Evolutionary conservation across 2,113 vertebrate genomes (phyloP), one percentile per base, ranked within the genome.

Genomic region (Strix uralensis): DNA sequence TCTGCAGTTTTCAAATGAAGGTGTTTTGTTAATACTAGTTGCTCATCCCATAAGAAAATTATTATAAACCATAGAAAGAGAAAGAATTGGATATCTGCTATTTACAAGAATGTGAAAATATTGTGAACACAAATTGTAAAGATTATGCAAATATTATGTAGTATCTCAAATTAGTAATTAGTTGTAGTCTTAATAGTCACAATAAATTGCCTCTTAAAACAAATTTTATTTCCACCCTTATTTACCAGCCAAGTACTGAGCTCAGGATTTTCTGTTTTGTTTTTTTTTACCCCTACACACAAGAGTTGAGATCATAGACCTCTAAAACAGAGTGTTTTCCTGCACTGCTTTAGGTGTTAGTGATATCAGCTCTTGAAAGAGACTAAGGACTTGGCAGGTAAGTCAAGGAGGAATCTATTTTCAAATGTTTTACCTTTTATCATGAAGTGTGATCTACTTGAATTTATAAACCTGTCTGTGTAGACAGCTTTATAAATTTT

Each of bases 171-270:
- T 63, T 27, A n/a, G 14, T 70, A 38, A 38, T 70, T 46, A 38
- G 23, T 13, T 90, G 14, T 55, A 46, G 26, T 70, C 63, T 46
- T 67, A 71, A 40, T 70, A 71, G 71, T 74, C 59, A 29, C 47
- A 83, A 2, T 44, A 46, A 71, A 6, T 81, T 65, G 11, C 6
- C 34, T 46, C 36, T 94, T 51, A 58, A 84, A 84, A 9, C 7
- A 63, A 59, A 52, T 77, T 36, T 20, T 44, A 12, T 63, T 87
- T 88, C 57, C 51, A 54, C 7, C 40, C 9, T 92, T 65, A 72
- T 88, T 93, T 95, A 92, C 77, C 47, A 75, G 69, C 75, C 72
- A 88, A 94, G 59, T 85, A 67, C 72, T 51, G 40, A 91, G 80
- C 44, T 88, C 61, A 84, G 65, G 57, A 34, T 81, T 92, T 88